Percentiles rank a stretch among this genome's conserved stretches.
These are phyloP conservation scores for Ferrisia virgata DNA, from an alignment of 2,888 invertebrate species.

Conservation along the genomic window DNA sequence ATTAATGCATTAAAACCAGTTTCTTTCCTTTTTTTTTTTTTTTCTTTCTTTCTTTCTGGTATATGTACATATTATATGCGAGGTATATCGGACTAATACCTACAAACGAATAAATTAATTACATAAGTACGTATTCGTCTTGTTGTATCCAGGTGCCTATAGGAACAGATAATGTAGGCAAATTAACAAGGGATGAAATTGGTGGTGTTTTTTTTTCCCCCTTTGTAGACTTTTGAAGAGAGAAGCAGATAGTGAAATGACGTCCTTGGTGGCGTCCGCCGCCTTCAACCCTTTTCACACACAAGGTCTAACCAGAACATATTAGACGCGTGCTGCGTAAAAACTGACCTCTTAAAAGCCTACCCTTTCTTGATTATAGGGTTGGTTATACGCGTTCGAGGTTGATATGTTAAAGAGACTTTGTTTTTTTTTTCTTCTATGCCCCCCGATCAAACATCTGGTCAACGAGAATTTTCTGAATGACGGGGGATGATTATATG, in stretches of 20 bases:
- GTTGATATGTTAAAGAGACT: constrained; percentile 7
- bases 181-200: constrained; percentile 30
- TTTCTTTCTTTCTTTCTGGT: too few relatives aligned
- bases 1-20: constrained; percentile 1
- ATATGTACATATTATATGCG: too few relatives aligned
- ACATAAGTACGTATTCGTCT: background rate
- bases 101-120: constrained; percentile 16
- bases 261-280: constrained; percentile 28
- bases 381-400: background rate
- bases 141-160: background rate
- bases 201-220: background rate
- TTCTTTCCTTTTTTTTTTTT: background rate
- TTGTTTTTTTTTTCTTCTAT: background rate
- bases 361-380: constrained; percentile 25
- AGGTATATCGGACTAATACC: background rate
- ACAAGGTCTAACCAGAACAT: constrained; percentile 11
- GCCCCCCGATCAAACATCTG: background rate
- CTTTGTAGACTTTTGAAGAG: background rate
- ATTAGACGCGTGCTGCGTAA: constrained; percentile 26
- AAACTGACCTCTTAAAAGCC: constrained; percentile 26
- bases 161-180: background rate
- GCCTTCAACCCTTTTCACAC: constrained; percentile 18
- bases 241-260: too few relatives aligned
- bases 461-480: background rate
- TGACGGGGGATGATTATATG: constrained; percentile 1